Evolutionary conservation across 2,888 invertebrate species (phyloP).

Genomic region (Lingula anatina): DNA sequence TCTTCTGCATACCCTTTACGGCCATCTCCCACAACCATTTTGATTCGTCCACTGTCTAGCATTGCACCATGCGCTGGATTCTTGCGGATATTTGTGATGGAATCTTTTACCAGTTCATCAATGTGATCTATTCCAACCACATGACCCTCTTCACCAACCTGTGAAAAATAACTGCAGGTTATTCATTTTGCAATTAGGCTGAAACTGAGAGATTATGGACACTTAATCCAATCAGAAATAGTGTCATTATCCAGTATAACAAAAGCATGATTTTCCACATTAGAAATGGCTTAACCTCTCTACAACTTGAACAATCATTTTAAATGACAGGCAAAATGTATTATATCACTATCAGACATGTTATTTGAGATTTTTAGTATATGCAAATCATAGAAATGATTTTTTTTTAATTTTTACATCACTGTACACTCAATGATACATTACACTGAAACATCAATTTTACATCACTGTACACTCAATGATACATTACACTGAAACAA

Average conservation of each 20-base stretch:
- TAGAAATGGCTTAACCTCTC: too few relatives aligned
- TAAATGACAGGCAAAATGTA: too few relatives aligned
- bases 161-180: slow-evolving; percentile 7
- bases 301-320: too few relatives aligned
- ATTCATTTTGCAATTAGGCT: not conserved
- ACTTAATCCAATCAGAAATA: too few relatives aligned
- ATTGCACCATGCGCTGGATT: slow-evolving; percentile 22
- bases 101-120: slow-evolving; percentile 56
- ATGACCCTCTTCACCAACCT: slow-evolving; percentile 49
- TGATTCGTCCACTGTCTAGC: slow-evolving; percentile 37
- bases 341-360: not conserved
- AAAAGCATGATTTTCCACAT: too few relatives aligned
- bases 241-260: too few relatives aligned
- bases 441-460: too few relatives aligned
- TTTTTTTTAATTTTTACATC: not conserved
- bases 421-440: too few relatives aligned
- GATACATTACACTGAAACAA: too few relatives aligned
- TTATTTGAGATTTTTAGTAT: not conserved
- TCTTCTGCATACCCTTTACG: slow-evolving; percentile 38
- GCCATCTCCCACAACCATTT: slow-evolving; percentile 50
- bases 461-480: too few relatives aligned
- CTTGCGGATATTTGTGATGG: slow-evolving; percentile 67
- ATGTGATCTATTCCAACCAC: slow-evolving; percentile 54
- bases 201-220: too few relatives aligned
- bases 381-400: not conserved